Conservation (phyloP, 2,113 vertebrate genomes). For the Callocephalon fimbriatum region DNA sequence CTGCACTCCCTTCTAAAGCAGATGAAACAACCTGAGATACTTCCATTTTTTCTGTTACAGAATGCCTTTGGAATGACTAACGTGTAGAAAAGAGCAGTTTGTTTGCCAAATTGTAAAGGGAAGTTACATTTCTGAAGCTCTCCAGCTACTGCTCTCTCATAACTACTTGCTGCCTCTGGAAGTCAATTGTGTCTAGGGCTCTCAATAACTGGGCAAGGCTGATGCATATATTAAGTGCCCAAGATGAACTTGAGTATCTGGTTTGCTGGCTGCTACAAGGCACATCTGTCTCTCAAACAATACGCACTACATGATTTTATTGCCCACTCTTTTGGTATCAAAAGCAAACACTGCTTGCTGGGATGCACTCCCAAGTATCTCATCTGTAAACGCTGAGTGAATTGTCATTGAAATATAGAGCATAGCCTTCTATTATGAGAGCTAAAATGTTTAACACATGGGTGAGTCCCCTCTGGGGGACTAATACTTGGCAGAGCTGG, state of each 20-base stretch:
- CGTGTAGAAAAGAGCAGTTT: not conserved
- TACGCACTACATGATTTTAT: not conserved
- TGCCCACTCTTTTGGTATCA: not conserved
- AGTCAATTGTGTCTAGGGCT: not conserved
- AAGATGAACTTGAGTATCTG: not conserved
- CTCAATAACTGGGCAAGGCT: not conserved
- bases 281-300: not conserved
- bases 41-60: not conserved
- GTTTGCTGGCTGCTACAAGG: constrained; percentile 13
- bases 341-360: constrained; percentile 22
- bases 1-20: not conserved
- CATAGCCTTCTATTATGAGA: constrained; percentile 6
- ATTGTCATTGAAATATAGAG: constrained; percentile 63
- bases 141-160: not conserved
- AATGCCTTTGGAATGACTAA: not conserved
- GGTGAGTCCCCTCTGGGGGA: constrained; percentile 63
- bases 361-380: constrained; percentile 22
- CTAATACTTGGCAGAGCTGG: constrained; percentile 51
- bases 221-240: not conserved
- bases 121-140: not conserved
- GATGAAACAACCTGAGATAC: not conserved
- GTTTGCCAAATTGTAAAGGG: not conserved
- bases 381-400: constrained; percentile 49
- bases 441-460: constrained; percentile 65
- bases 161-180: not conserved